These are phyloP conservation scores for Ceratosolen fusciceps DNA, from an alignment of 1,140 invertebrate genomes.

Conservation along the genomic window DNA sequence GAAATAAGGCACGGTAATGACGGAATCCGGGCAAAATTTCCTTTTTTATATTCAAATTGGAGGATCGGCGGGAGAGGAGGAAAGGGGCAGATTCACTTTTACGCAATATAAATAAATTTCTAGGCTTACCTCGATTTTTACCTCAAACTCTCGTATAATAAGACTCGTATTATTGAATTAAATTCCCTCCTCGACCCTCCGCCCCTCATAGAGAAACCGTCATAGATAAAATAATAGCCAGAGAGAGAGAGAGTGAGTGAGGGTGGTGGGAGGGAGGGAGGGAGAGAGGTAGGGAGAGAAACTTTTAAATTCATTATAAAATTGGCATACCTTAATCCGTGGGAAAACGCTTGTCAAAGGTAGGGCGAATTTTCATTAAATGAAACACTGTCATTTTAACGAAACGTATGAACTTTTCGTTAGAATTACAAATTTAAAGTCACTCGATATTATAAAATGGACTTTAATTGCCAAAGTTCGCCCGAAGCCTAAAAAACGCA, in stretches of 20 bases:
- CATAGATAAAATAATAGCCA: no score
- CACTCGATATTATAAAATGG: conserved; percentile 22
- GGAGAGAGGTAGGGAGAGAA: no score
- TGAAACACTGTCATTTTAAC: conserved; percentile 23
- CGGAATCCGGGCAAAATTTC: not conserved
- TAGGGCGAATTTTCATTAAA: conserved; percentile 26
- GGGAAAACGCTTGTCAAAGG: not conserved
- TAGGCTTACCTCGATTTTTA: not conserved
- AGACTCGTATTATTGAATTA: conserved; percentile 7
- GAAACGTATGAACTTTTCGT: conserved; percentile 17
- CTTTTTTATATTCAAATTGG: not conserved
- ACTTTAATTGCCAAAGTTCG: conserved; percentile 30
- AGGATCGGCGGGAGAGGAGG: no score
- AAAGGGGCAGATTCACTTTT: not conserved
- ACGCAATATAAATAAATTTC: not conserved
- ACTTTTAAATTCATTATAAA: conserved; percentile 29
- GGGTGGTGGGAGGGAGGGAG: no score
- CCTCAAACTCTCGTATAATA: not conserved
- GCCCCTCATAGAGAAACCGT: conserved; percentile 9
- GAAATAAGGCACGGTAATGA: no score
- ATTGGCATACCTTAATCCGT: conserved; percentile 7
- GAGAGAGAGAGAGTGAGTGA: no score
- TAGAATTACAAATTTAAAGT: conserved; percentile 18
- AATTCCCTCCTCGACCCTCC: no score
- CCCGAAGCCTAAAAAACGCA: not conserved